A percentile compares a stretch with the other conserved stretches of the same genome.
phyloP scores from a whole-genome alignment of 2,113 vertebrate genomes.

The Oxyruncus cristatus region DNA sequence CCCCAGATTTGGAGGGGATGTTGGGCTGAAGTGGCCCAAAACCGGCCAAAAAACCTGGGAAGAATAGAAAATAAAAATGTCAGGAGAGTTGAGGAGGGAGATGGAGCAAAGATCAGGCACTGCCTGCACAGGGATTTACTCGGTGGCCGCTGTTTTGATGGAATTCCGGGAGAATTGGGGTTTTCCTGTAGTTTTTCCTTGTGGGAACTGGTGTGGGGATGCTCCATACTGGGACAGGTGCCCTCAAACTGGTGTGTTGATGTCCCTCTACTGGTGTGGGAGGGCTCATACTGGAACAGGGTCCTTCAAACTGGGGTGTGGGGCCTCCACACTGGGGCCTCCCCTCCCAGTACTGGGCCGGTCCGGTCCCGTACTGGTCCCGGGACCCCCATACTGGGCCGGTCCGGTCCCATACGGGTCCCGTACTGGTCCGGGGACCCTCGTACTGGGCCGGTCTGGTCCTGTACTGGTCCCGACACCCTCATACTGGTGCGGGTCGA shows the following conservation, averaged over 20 bases:
- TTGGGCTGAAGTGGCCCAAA: background rate
- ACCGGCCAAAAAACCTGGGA: background rate
- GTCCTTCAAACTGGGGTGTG: fast-evolving
- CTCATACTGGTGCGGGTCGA: too few species aligned
- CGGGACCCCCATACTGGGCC: too few species aligned
- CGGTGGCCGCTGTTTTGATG: too few species aligned
- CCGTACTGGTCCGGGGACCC: background rate
- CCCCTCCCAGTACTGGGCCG: too few species aligned
- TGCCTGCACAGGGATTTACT: too few species aligned
- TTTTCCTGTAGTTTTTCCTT: background rate
- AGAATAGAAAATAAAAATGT: background rate
- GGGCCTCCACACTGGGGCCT: background rate
- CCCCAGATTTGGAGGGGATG: background rate
- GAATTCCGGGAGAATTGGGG: background rate
- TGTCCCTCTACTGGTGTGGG: background rate
- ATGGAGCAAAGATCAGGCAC: background rate
- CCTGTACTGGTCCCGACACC: background rate
- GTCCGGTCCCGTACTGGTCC: too few species aligned
- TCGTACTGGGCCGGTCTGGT: too few species aligned
- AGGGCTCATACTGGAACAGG: fast-evolving
- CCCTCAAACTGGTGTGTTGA: too few species aligned
- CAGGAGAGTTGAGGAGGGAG: background rate
- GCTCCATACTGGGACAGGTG: fast-evolving
- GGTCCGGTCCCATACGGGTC: too few species aligned
- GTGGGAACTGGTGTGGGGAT: fast-evolving